These are phyloP conservation scores for Gorsachius goisagi DNA, from an alignment of 2,113 vertebrate species.

Conservation along the genomic window DNA sequence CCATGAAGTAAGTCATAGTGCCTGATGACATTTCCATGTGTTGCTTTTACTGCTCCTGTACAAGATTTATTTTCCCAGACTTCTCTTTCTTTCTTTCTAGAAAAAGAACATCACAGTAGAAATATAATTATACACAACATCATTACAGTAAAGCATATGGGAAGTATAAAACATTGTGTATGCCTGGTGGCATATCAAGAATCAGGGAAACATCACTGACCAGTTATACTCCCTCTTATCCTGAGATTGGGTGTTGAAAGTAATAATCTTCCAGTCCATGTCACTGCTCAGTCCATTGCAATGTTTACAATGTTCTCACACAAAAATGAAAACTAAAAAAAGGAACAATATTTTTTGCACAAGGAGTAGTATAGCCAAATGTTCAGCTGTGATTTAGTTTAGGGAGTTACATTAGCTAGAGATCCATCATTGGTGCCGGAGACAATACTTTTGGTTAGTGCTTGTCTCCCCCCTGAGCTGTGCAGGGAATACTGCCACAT, in stretches of 20 bases:
- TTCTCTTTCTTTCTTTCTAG: neutral
- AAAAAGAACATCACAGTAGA: neutral
- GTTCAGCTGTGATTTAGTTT: neutral
- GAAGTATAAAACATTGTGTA: neutral
- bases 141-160: neutral
- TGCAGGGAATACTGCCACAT: neutral
- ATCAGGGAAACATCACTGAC: neutral
- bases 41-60: neutral
- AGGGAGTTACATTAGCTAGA: neutral
- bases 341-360: neutral
- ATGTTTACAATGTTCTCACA: neutral
- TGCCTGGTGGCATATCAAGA: neutral
- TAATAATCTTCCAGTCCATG: neutral
- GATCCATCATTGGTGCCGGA: neutral
- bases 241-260: neutral
- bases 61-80: neutral
- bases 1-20: neutral
- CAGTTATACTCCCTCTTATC: neutral
- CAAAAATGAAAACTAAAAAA: neutral
- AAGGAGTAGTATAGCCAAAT: neutral
- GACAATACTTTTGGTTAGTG: neutral
- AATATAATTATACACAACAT: neutral
- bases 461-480: neutral
- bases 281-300: neutral
- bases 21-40: neutral